phyloP scores from a whole-genome alignment of 2,113 vertebrate species.

The Zosterops borbonicus region DNA sequence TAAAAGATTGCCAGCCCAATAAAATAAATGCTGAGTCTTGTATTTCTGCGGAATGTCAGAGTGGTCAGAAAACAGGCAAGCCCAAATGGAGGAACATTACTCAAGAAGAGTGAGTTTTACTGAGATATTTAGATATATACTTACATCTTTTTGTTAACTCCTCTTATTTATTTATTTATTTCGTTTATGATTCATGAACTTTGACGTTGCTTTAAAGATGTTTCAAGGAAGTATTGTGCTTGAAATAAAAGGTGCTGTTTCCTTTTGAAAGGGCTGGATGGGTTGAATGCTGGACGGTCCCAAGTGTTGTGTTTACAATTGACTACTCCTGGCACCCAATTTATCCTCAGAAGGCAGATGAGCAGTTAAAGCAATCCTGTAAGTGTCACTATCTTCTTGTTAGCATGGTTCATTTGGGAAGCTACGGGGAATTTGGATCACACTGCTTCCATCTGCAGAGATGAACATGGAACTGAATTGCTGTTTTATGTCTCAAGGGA shows the following conservation, averaged over 20 bases:
- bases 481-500: neutral
- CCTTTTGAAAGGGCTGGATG: constrained; percentile 84
- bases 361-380: constrained; percentile 94
- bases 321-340: constrained; percentile 98
- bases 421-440: neutral
- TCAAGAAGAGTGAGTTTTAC: constrained; percentile 86
- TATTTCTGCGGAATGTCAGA: constrained; percentile 83
- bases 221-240: neutral
- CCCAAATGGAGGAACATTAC: constrained; percentile 94
- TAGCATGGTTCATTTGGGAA: neutral
- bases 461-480: neutral
- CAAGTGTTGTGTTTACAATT: constrained; percentile 90
- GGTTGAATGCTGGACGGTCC: constrained; percentile 98
- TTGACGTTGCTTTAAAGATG: neutral
- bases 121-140: neutral
- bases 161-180: neutral
- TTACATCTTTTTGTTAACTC: neutral
- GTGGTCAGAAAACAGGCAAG: constrained; percentile 81
- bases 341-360: constrained; percentile 95
- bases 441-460: neutral
- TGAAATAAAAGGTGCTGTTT: constrained; percentile 8
- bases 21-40: constrained; percentile 84
- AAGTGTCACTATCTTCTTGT: constrained; percentile 63
- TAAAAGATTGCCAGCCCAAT: constrained; percentile 88
- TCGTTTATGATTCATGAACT: neutral